A percentile compares a stretch with the other conserved stretches of the same genome.
These are phyloP conservation scores for Shargacucullia verbasci DNA, from an alignment of 2,888 invertebrate species.

Conservation along the genomic window DNA sequence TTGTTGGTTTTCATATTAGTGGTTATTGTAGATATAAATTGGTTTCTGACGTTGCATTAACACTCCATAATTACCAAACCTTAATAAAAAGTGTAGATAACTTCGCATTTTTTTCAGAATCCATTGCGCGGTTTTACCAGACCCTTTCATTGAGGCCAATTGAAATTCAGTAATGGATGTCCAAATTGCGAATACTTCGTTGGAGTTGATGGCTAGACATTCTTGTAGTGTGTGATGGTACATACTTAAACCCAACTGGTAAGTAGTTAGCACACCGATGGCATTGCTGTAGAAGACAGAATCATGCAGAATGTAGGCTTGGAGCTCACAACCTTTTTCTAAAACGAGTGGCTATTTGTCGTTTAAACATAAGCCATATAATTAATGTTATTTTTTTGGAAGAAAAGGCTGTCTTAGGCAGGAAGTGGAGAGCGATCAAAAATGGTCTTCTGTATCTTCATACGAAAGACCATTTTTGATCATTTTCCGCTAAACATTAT, in stretches of 20 bases:
- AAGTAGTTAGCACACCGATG: conserved; percentile 27
- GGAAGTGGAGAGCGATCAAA: too few species aligned
- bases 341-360: too few species aligned
- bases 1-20: conserved; percentile 26
- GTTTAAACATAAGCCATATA: too few species aligned
- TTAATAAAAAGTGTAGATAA: not conserved
- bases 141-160: not conserved
- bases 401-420: too few species aligned
- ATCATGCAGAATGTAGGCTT: conserved; percentile 2
- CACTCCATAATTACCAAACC: conserved; percentile 3
- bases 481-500: too few species aligned
- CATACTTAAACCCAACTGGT: conserved; percentile 8
- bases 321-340: not conserved
- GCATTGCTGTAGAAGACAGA: conserved; percentile 7
- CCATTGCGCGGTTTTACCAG: not conserved
- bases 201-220: not conserved
- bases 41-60: conserved; percentile 35
- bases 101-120: not conserved
- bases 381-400: too few species aligned
- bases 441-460: too few species aligned
- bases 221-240: conserved; percentile 11
- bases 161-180: not conserved
- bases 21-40: conserved; percentile 18
- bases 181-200: not conserved
- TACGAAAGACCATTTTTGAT: too few species aligned